These are phyloP conservation scores for Anagrus nilaparvatae DNA, from an alignment of 1,140 invertebrate species.

Conservation along the genomic window DNA sequence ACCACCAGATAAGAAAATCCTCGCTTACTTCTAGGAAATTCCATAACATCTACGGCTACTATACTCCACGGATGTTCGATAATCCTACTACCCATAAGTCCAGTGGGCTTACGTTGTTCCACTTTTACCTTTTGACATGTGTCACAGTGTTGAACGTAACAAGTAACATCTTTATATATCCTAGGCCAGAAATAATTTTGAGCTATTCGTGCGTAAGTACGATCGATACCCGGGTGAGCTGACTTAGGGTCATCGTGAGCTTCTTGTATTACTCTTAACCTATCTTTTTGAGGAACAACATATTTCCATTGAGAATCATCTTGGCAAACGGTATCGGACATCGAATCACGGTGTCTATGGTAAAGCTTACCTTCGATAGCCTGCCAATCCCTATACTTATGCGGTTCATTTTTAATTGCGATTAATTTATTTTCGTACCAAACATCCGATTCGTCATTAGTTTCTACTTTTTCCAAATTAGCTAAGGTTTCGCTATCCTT, in stretches of 20 bases:
- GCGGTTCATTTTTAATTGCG: background rate
- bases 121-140: background rate
- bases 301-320: conserved; percentile 2
- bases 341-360: background rate
- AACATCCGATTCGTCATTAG: background rate
- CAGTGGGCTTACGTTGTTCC: background rate
- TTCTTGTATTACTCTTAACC: background rate
- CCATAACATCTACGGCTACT: conserved; percentile 11
- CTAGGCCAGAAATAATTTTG: conserved; percentile 7
- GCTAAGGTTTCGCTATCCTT: background rate
- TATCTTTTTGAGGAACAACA: background rate
- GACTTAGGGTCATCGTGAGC: background rate
- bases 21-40: conserved; percentile 4
- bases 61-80: conserved; percentile 10
- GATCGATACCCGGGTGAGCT: conserved; percentile 4
- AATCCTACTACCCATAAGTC: background rate
- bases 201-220: conserved; percentile 3
- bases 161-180: background rate
- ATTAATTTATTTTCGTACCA: background rate
- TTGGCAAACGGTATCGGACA: background rate
- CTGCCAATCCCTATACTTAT: conserved; percentile 1
- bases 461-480: background rate
- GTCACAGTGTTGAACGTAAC: background rate
- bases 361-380: background rate
- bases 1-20: conserved; percentile 8